Evolutionary conservation across 2,113 vertebrate genomes (phyloP).

Genomic region (Mystacornis crossleyi): DNA sequence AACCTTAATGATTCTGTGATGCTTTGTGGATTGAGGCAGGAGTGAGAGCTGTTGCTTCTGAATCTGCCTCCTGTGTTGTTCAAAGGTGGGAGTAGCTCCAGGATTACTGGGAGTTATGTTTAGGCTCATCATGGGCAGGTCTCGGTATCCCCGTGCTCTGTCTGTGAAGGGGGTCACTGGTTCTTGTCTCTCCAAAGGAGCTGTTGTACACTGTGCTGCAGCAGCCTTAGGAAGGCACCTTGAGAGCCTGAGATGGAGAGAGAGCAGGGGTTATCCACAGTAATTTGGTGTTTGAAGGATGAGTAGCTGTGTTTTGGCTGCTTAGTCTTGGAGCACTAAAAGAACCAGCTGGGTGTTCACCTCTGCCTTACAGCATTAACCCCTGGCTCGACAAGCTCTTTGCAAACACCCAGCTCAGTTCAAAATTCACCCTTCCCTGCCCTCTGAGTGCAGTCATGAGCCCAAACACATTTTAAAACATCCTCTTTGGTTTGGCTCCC

Average conservation of each 20-base stretch:
- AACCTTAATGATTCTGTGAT: neutral
- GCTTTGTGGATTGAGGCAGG: neutral
- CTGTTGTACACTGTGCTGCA: neutral
- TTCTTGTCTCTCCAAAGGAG: neutral
- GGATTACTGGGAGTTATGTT: neutral
- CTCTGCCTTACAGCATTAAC: neutral
- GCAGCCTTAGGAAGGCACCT: neutral
- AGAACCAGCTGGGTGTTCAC: neutral
- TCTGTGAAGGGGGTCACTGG: neutral
- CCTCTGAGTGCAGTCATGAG: neutral
- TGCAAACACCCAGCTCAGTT: neutral
- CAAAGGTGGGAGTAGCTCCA: neutral
- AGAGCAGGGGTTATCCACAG: neutral
- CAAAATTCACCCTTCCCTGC: neutral
- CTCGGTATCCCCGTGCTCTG: accelerated
- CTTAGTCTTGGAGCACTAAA: neutral
- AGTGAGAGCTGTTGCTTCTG: neutral
- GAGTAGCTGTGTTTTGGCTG: neutral
- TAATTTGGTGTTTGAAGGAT: neutral
- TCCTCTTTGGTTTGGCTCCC: neutral
- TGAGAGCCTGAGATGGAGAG: neutral
- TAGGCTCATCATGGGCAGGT: neutral
- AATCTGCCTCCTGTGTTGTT: neutral
- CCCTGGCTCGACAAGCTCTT: neutral
- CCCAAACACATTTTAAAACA: neutral